A percentile compares a stretch with the other conserved stretches of the same genome.
These are phyloP conservation scores for Pogonomyrmex barbatus DNA, from an alignment of 1,140 invertebrate genomes.

Conservation along the genomic window DNA sequence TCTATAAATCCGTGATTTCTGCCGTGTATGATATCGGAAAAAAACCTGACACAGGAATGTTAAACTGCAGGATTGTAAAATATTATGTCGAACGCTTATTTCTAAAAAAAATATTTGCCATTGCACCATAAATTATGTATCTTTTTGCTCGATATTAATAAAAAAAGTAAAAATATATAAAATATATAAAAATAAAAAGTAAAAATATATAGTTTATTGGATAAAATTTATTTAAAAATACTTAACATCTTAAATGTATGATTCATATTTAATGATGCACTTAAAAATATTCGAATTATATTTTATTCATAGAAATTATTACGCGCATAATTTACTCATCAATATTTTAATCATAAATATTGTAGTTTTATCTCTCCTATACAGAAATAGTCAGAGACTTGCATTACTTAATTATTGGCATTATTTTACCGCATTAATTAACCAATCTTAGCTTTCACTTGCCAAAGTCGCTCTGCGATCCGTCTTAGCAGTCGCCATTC, in stretches of 20 bases:
- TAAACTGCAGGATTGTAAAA: conserved; percentile 2
- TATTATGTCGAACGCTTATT: not conserved
- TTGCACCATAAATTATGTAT: not conserved
- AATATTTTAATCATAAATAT: not conserved
- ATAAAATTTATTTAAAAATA: not conserved
- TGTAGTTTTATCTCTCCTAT: not conserved
- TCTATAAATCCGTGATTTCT: not conserved
- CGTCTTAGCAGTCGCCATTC: conserved; percentile 35
- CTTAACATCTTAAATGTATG: not conserved
- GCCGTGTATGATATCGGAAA: not conserved
- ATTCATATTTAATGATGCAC: not conserved
- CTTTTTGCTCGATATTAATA: not conserved
- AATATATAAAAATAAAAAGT: no score
- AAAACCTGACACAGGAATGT: not conserved
- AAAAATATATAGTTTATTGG: not conserved
- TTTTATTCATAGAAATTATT: not conserved
- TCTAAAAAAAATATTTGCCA: not conserved
- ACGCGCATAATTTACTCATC: conserved; percentile 19
- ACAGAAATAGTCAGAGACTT: not conserved
- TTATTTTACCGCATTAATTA: conserved; percentile 43
- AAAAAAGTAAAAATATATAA: not conserved
- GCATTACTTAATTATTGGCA: conserved; percentile 51
- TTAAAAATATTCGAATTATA: not conserved
- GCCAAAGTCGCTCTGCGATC: conserved; percentile 20
- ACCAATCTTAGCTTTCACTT: conserved; percentile 38